A percentile compares a stretch with the other conserved stretches of the same genome.
phyloP scores from a whole-genome alignment of 64 coral and sea anemone genomes.

The Montipora capricornis region DNA sequence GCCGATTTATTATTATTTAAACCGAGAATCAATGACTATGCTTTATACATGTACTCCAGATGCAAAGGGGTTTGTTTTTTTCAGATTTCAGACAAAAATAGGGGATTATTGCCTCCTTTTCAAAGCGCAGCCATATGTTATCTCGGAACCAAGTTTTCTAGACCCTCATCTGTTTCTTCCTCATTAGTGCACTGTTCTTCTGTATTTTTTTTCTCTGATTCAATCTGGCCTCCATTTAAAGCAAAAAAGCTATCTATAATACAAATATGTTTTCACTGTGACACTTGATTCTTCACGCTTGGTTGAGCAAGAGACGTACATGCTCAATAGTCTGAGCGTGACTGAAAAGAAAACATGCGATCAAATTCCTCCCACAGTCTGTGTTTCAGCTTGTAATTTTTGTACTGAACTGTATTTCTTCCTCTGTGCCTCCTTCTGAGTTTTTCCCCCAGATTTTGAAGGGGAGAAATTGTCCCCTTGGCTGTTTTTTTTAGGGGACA shows the following conservation, averaged over 20 bases:
- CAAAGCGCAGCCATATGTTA: slow-evolving; percentile 39
- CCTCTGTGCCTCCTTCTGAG: neutral
- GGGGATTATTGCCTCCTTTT: slow-evolving; percentile 34
- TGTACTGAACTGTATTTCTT: neutral
- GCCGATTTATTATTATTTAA: no score
- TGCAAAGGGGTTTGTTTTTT: slow-evolving; percentile 48
- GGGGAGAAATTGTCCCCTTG: slow-evolving; percentile 11
- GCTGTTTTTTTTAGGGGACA: neutral
- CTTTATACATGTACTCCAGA: neutral
- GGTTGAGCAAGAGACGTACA: slow-evolving; percentile 44
- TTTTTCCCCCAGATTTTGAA: slow-evolving; percentile 57
- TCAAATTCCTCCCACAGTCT: slow-evolving; percentile 22
- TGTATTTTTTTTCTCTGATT: slow-evolving; percentile 22
- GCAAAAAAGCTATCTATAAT: slow-evolving; percentile 28
- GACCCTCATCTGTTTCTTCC: slow-evolving; percentile 47
- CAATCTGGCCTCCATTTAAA: slow-evolving; percentile 51
- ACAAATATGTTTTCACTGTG: slow-evolving; percentile 57
- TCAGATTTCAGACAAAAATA: slow-evolving; percentile 43
- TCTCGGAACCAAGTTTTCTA: slow-evolving; percentile 56
- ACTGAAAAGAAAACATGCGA: neutral
- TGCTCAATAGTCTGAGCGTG: neutral
- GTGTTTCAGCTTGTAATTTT: neutral
- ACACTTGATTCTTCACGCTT: slow-evolving; percentile 21
- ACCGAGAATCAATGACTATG: no score
- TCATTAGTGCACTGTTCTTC: slow-evolving; percentile 35